These are phyloP conservation scores for Eurystomus gularis DNA, from an alignment of 2,113 vertebrate genomes.

Conservation along the genomic window DNA sequence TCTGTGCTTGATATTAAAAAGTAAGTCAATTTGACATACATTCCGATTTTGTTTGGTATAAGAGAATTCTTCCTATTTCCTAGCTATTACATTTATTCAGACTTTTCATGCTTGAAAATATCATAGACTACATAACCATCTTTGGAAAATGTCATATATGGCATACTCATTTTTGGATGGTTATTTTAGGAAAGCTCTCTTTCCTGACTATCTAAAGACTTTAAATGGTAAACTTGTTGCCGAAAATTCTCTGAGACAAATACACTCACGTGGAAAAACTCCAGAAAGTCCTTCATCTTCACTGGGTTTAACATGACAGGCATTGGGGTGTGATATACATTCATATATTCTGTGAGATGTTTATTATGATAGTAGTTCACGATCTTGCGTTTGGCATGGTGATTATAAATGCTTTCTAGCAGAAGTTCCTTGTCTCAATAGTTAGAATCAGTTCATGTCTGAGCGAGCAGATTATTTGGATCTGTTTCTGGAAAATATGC, in stretches of 20 bases:
- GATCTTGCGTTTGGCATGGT: neutral
- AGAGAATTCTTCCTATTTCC: neutral
- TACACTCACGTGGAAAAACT: neutral
- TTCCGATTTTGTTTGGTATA: neutral
- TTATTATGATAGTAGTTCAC: neutral
- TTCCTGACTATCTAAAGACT: conserved; percentile 20
- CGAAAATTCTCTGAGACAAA: conserved; percentile 1
- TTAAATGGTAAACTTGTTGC: conserved; percentile 45
- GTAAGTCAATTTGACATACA: neutral
- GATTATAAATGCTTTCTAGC: neutral
- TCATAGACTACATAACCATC: neutral
- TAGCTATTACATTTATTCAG: neutral
- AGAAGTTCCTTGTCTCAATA: neutral
- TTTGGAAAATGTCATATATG: conserved; percentile 27
- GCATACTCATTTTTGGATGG: conserved; percentile 28
- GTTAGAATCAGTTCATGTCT: neutral
- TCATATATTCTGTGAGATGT: neutral
- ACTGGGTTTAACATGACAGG: neutral
- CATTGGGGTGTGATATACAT: neutral
- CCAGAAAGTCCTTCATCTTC: neutral
- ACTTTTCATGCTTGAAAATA: conserved; percentile 5
- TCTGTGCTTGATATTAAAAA: neutral
- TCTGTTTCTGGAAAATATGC: neutral
- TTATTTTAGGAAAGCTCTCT: conserved; percentile 58
- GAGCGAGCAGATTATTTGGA: neutral